These are phyloP conservation scores for Archips crataeganus DNA, from an alignment of 2,888 invertebrate species.

Conservation along the genomic window DNA sequence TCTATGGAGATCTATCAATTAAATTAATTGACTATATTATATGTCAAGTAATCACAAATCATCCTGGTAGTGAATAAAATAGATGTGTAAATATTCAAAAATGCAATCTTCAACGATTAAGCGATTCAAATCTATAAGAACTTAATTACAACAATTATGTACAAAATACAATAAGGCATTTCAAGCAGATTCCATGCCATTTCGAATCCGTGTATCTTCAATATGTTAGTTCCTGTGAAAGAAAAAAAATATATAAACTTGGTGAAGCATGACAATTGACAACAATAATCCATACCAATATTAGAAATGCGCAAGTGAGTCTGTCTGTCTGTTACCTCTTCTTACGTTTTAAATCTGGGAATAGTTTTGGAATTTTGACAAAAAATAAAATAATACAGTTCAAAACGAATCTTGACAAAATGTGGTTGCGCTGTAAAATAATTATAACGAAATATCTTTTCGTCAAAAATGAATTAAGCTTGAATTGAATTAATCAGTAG, in stretches of 20 bases:
- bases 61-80: neutral
- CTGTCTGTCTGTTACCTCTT: no score
- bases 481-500: no score
- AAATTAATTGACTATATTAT: neutral
- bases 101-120: conserved; percentile 32
- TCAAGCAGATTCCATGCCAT: conserved; percentile 25
- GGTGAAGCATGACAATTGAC: neutral
- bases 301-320: no score
- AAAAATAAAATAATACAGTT: no score
- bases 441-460: no score
- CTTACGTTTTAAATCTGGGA: no score
- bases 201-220: conserved; percentile 2
- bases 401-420: no score
- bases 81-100: conserved; percentile 31
- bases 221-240: neutral
- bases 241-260: neutral
- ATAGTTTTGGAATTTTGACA: no score
- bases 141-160: conserved; percentile 57
- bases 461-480: no score
- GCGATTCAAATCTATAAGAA: conserved; percentile 40
- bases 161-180: conserved; percentile 53
- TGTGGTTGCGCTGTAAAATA: no score
- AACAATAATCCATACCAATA: no score
- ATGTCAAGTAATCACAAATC: neutral
- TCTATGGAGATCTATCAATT: no score